A percentile compares a stretch with the other conserved stretches of the same genome.
Conservation (phyloP, 1,140 invertebrate genomes). For the Macrobrachium nipponense region DNA sequence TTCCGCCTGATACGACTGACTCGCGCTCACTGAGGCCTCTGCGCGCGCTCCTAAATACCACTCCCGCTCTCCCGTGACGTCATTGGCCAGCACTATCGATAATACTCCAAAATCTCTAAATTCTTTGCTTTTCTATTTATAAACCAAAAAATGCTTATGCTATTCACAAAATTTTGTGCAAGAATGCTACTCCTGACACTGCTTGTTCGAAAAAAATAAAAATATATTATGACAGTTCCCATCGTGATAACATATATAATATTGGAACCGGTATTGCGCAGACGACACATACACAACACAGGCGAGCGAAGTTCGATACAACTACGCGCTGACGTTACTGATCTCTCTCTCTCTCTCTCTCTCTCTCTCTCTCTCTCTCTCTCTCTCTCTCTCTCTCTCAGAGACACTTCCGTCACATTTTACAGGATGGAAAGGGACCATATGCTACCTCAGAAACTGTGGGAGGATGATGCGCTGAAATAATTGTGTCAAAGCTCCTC, state of each 20-base stretch:
- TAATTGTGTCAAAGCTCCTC: no score
- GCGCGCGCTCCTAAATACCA: constrained; percentile 25
- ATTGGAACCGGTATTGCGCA: constrained; percentile 40
- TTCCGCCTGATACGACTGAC: constrained; percentile 1
- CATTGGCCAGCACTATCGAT: not conserved
- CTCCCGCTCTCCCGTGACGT: not conserved
- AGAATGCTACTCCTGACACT: not conserved
- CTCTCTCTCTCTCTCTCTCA: no score
- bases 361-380: no score
- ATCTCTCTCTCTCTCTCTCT: no score
- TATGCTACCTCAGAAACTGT: no score
- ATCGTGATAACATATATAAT: not conserved
- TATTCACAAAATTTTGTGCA: not conserved
- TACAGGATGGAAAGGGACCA: no score
- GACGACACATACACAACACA: constrained; percentile 26
- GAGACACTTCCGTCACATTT: no score
- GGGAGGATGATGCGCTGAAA: no score
- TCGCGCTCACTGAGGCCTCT: constrained; percentile 22
- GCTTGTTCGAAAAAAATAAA: not conserved
- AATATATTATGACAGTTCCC: not conserved
- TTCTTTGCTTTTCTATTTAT: not conserved
- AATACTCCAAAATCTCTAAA: not conserved
- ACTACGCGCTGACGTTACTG: not conserved
- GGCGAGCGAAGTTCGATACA: constrained; percentile 29
- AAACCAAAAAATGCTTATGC: not conserved